Conservation (phyloP, 2,888 invertebrate species). For the Flexamia atlantica region DNA sequence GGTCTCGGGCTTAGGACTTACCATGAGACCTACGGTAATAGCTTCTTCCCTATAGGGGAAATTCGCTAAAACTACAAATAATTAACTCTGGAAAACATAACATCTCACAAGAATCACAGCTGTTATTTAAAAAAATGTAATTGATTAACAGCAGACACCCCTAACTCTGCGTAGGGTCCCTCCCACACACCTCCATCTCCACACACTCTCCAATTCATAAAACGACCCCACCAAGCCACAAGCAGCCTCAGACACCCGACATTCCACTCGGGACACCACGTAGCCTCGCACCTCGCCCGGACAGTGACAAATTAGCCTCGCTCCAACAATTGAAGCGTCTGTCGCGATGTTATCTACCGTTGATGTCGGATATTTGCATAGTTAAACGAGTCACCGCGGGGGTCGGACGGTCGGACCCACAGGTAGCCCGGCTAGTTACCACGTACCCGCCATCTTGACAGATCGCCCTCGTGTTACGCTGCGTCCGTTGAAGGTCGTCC, state of each 20-base stretch:
- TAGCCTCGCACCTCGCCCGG: not conserved
- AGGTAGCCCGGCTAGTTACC: constrained; percentile 14
- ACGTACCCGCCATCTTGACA: constrained; percentile 57
- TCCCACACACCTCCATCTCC: too few species aligned
- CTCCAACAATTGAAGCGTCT: constrained; percentile 57
- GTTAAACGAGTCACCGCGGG: constrained; percentile 50
- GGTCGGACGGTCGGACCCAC: constrained; percentile 42
- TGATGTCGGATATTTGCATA: constrained; percentile 59
- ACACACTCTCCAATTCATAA: too few species aligned
- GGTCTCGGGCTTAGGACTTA: too few species aligned
- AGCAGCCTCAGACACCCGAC: not conserved
- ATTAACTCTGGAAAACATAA: too few species aligned
- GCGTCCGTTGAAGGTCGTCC: constrained; percentile 50
- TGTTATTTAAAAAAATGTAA: too few species aligned
- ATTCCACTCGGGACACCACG: constrained; percentile 7
- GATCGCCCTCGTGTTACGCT: constrained; percentile 37
- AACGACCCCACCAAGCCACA: too few species aligned
- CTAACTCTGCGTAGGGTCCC: too few species aligned
- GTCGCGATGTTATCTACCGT: constrained; percentile 51
- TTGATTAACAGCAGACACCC: too few species aligned
- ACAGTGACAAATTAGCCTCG: constrained; percentile 57
- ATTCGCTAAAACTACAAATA: too few species aligned
- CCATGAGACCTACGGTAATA: too few species aligned
- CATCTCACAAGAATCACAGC: too few species aligned
- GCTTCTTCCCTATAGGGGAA: too few species aligned